These are phyloP conservation scores for Chesias legatella DNA, from an alignment of 2,888 invertebrate species.

Conservation along the genomic window DNA sequence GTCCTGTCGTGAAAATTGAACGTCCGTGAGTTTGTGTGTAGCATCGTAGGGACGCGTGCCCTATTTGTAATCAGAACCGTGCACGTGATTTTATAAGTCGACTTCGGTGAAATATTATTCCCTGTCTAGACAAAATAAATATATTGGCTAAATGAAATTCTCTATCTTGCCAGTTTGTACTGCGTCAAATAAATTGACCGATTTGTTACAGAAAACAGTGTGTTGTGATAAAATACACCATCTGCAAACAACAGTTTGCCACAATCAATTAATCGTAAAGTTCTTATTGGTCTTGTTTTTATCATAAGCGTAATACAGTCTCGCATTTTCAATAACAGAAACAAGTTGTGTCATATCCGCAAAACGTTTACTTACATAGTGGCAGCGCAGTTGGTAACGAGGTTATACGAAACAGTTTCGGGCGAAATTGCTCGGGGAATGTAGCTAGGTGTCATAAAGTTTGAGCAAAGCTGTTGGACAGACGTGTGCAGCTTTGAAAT, in stretches of 20 bases:
- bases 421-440: slow-evolving; percentile 66
- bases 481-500: slow-evolving; percentile 60
- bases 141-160: no score
- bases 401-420: slow-evolving; percentile 70
- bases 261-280: not conserved
- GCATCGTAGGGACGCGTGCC: slow-evolving; percentile 18
- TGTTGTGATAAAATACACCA: no score
- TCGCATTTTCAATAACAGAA: slow-evolving; percentile 65
- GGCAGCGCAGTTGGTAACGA: slow-evolving; percentile 63
- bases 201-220: no score
- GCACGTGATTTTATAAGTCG: slow-evolving; percentile 15
- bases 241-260: no score
- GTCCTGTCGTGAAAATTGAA: slow-evolving; percentile 26
- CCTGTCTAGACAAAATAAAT: no score
- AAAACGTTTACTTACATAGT: slow-evolving; percentile 63
- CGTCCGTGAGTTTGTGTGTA: slow-evolving; percentile 21
- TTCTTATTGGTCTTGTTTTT: slow-evolving; percentile 8
- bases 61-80: slow-evolving; percentile 24
- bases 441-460: slow-evolving; percentile 72
- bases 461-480: slow-evolving; percentile 60
- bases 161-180: no score
- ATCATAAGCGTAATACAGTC: slow-evolving; percentile 25
- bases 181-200: no score
- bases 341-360: slow-evolving; percentile 61
- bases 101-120: slow-evolving; percentile 9